A percentile compares a stretch with the other conserved stretches of the same genome.
Evolutionary conservation across 1,140 invertebrate species (phyloP).

Genomic region (Penaeus chinensis): DNA sequence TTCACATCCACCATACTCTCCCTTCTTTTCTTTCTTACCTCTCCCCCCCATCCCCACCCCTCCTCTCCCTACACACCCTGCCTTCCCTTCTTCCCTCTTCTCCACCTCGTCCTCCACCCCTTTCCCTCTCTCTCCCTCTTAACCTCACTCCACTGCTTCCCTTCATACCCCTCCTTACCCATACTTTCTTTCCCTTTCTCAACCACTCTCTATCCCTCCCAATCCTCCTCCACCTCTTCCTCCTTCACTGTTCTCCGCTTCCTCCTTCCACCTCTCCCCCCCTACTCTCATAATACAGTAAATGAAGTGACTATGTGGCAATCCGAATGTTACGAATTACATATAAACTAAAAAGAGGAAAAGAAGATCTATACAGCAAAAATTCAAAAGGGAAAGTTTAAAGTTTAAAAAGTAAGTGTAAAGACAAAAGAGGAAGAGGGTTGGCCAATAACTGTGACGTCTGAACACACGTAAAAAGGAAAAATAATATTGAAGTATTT

Average conservation of each 20-base stretch:
- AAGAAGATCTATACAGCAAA: too few relatives aligned
- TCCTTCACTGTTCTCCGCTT: background rate
- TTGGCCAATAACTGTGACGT: too few relatives aligned
- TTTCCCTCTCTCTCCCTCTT: background rate
- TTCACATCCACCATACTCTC: background rate
- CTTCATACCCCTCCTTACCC: background rate
- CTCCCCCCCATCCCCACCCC: background rate
- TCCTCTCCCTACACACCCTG: too few relatives aligned
- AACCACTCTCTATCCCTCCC: background rate
- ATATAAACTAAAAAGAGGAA: too few relatives aligned
- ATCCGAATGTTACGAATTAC: too few relatives aligned
- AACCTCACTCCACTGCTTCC: background rate
- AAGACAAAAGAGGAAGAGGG: too few relatives aligned
- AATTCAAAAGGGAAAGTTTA: too few relatives aligned
- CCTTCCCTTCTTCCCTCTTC: too few relatives aligned
- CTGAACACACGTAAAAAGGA: too few relatives aligned
- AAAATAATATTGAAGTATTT: too few relatives aligned
- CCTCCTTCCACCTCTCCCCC: background rate
- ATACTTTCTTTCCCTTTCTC: background rate
- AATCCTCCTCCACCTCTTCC: background rate
- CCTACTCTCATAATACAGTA: background rate
- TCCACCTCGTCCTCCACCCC: background rate
- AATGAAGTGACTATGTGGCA: too few relatives aligned
- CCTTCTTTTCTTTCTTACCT: background rate
- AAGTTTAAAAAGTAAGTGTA: too few relatives aligned